Base-by-base conservation (phyloP, 2,888 invertebrate species). In the Aethes cnicana region DNA sequence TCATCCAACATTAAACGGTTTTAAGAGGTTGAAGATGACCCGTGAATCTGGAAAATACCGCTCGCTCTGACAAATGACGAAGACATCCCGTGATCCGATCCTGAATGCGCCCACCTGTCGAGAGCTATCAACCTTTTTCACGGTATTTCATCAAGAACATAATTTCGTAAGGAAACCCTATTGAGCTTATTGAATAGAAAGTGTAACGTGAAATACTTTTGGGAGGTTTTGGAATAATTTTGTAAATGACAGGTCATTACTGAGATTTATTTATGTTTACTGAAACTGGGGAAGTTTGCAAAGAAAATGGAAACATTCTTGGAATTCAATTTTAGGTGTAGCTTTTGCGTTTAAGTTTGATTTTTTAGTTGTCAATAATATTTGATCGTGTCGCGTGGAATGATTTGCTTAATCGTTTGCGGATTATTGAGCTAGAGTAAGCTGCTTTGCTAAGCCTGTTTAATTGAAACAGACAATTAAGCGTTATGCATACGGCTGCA, bases 41-140 rank as follows among this genome's bases (percentile, higher is more conserved):
- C 48, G 43, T 36, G 42, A 43, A 43, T 50, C 43, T 50, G 43
- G 30, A 43, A 49, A 50, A 43, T 28, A 36, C 21, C 43, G 43
- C 26, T 47, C 36, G 35, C 42, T 8, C 49, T 50, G 43, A 50
- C 49, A 50, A 50, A 50, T 50, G 43, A 50, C 49, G 17, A 30
- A 28, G 42, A 43, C 23, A 50, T 36, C 33, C 36, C 49, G 49
- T 43, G 49, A 43, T 50, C 43, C 26, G 28, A 17, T 43, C 30
- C 17, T 52, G 30, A 52, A 52, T 44, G 44, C 50, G 50, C 36
- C 49, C 50, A 52, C 50, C 50, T 52, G 50, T 52, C 50, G 43
- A 44, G 50, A 44, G 44, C 49, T 50, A 50, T 50, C 44, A 52
- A 52, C 50, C 50, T 52, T 52, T 52, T 52, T 52, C 44, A 52